Evolutionary conservation across 2,888 invertebrate species (phyloP).

Genomic region (Diarsia brunnea): DNA sequence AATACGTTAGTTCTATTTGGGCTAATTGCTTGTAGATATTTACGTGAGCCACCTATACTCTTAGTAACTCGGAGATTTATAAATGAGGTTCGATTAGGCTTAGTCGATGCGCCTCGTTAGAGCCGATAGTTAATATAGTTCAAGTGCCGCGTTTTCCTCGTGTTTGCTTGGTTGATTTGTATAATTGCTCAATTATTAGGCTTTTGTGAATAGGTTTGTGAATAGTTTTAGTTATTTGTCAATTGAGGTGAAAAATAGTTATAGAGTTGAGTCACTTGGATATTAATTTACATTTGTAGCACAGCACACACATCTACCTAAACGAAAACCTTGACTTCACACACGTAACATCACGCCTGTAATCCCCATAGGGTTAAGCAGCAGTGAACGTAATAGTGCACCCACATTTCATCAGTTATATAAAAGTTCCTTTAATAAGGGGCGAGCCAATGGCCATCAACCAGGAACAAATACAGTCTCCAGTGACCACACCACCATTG

Average conservation of each 20-base stretch:
- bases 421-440: too few species aligned
- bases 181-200: slow-evolving; percentile 43
- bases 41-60: slow-evolving; percentile 71
- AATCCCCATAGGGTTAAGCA: too few species aligned
- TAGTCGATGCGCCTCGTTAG: slow-evolving; percentile 59
- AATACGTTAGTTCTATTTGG: slow-evolving; percentile 74
- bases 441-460: too few species aligned
- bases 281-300: not conserved
- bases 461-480: too few species aligned
- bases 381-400: too few species aligned
- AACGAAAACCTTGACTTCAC: not conserved
- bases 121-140: slow-evolving; percentile 61
- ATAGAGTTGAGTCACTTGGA: not conserved
- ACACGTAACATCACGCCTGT: too few species aligned
- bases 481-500: too few species aligned
- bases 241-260: not conserved
- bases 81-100: slow-evolving; percentile 78
- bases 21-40: slow-evolving; percentile 82
- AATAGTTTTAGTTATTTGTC: not conserved
- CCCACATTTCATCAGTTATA: too few species aligned
- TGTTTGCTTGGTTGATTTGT: slow-evolving; percentile 42
- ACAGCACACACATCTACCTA: too few species aligned
- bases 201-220: slow-evolving; percentile 16
- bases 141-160: slow-evolving; percentile 46
- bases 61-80: slow-evolving; percentile 74